These are phyloP conservation scores for Puma concolor DNA, from an alignment of 2,113 vertebrate species.

Conservation along the genomic window DNA sequence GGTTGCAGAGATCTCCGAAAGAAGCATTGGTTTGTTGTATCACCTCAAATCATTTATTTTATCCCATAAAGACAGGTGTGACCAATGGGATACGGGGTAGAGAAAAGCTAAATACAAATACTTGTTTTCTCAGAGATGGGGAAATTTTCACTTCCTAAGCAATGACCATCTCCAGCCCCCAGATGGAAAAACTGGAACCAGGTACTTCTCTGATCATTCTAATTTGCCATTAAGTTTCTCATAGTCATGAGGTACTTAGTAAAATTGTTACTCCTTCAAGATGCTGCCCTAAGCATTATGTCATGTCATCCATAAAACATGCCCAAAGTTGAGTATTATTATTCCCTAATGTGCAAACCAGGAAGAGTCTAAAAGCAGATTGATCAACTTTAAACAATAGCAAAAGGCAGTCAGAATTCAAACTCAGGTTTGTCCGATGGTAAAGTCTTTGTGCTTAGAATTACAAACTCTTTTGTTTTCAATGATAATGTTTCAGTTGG, in stretches of 20 bases:
- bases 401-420: constrained; percentile 15
- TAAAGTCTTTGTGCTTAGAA: constrained; percentile 31
- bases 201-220: neutral
- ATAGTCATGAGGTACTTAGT: neutral
- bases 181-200: rapidly evolving
- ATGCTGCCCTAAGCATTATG: neutral
- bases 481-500: neutral
- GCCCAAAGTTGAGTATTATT: neutral
- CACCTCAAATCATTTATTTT: constrained; percentile 59
- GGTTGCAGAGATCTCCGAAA: constrained; percentile 60
- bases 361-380: neutral
- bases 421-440: neutral
- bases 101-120: neutral
- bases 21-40: constrained; percentile 47
- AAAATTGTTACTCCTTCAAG: neutral
- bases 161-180: neutral
- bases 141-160: neutral
- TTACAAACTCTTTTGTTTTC: constrained; percentile 17
- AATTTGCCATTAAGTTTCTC: neutral
- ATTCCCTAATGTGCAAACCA: neutral
- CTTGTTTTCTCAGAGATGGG: neutral
- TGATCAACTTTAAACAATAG: neutral
- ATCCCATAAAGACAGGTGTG: constrained; percentile 49
- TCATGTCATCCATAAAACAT: neutral
- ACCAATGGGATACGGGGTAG: neutral